Base-by-base conservation (phyloP, 1,140 invertebrate species). In the Nasonia vitripennis region DNA sequence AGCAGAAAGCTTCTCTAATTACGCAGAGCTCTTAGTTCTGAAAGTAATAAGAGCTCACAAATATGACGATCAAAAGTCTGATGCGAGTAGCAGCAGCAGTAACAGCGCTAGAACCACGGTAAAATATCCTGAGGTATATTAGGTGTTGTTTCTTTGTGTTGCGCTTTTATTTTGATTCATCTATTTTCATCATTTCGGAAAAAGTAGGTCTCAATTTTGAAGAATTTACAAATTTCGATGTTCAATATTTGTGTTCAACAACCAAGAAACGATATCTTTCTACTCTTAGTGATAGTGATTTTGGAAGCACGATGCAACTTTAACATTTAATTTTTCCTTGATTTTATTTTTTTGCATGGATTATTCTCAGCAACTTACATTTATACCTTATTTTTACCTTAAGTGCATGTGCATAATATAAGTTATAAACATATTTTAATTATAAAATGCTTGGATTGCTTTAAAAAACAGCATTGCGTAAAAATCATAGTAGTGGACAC, bases 41-140 rank as follows among this genome's bases (percentile, higher is more conserved):
- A 97, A 97, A 92, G 96, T 99, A 23, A 95, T 99, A 84, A 95
- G 97, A 89, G 96, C 97, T 86, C 97, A 98, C 92, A 96, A 96
- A 86, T 90, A 90, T 55, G 91, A 93, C 79, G 92, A 93, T 67
- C 90, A 90, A 55, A 81, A 89, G 4, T 78, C 51, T 70, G 68
- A 83, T 11, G 11, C 27, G 9, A 85, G 68, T 55, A 81, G 34
- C 81, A 89, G 67, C 37, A 90, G 86, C 79, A 87, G 89, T 17
- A 90, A 90, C n/a, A 90, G 90, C 87, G 89, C 87, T 12, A 91
- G 90, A 89, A 87, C 91, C 48, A 97, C 92, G 90, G 93, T 91
- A 89, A 91, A 90, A 89, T 89, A 87, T 85, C 86, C 88, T 86
- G 90, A 90, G 91, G 90, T 89, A 91, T 88, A 86, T 84, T 83